These are phyloP conservation scores for Proteles cristata DNA, from an alignment of 2,113 vertebrate species.

Conservation along the genomic window DNA sequence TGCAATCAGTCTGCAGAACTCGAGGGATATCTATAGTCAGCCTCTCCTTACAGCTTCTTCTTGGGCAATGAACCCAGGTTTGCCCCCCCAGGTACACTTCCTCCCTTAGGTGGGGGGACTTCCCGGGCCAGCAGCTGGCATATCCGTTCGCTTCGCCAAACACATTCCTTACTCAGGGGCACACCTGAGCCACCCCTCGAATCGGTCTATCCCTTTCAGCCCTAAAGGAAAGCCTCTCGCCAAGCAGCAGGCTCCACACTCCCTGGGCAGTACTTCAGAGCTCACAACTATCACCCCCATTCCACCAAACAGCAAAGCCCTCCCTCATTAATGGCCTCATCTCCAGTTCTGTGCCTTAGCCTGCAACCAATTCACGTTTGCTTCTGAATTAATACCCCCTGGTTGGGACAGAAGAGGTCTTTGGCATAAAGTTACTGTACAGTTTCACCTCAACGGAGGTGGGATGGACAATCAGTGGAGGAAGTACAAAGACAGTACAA, in stretches of 20 bases:
- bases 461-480: not conserved
- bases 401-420: not conserved
- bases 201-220: not conserved
- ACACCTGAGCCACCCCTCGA: not conserved
- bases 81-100: not conserved
- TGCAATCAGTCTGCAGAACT: not conserved
- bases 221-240: not conserved
- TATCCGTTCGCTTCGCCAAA: not conserved
- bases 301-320: not conserved
- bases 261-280: not conserved
- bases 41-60: not conserved
- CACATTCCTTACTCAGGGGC: not conserved
- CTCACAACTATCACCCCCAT: not conserved
- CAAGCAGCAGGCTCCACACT: not conserved
- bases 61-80: not conserved
- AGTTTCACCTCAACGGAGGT: not conserved
- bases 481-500: not conserved
- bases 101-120: not conserved
- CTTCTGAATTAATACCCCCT: conserved; percentile 29
- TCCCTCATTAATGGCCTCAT: not conserved
- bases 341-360: not conserved
- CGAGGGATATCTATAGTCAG: not conserved
- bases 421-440: not conserved
- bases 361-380: not conserved
- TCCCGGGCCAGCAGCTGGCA: not conserved